Evolutionary conservation across 2,797 vertebrate genomes (phyloP), one percentile per base, ranked within the genome.

Genomic region (Galago senegalensis): DNA sequence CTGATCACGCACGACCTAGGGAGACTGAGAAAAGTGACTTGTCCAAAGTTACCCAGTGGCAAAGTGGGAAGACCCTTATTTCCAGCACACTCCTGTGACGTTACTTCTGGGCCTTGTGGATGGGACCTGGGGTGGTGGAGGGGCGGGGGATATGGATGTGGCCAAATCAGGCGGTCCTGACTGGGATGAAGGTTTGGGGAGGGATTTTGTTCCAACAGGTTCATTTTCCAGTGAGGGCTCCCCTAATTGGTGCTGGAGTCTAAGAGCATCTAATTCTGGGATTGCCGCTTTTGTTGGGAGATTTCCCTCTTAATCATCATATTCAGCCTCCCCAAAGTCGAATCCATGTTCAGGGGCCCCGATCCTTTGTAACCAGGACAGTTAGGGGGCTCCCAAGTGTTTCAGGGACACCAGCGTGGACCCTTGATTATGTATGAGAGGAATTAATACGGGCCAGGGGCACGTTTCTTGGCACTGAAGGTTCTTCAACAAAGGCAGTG

Each of bases 171-270:
- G 56, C 13, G 61, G 20, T 20, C 14, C 49, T 49, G 31, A 27
- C 29, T 37, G 67, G 40, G 40, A 2, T 1, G 3, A 17, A 58
- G 63, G 18, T 2, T 10, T 17, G 14, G 58, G 29, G 63, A n/a
- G 14, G 16, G 29, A 11, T 18, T 34, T 83, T 27, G 46, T 77
- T 9, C 4, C 5, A 43, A 72, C 13, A 49, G 60, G 53, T 63
- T 83, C 1, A 9, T 43, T 29, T 63, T 34, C 75, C 65, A 17
- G 49, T 1, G 2, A 77, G 43, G 70, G 40, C 20, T 72, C 63
- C 0, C 1, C 61, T 34, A 1, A n/a, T n/a, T 2, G 18, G 60
- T 9, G 12, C 73, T 16, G 13, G 40, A 34, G 29, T 34, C 75
- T 81, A 29, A 81, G 60, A 5, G 10, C 49, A 34, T 21, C 3